These are phyloP conservation scores for Spodoptera picta DNA, from an alignment of 2,888 invertebrate species.

Conservation along the genomic window DNA sequence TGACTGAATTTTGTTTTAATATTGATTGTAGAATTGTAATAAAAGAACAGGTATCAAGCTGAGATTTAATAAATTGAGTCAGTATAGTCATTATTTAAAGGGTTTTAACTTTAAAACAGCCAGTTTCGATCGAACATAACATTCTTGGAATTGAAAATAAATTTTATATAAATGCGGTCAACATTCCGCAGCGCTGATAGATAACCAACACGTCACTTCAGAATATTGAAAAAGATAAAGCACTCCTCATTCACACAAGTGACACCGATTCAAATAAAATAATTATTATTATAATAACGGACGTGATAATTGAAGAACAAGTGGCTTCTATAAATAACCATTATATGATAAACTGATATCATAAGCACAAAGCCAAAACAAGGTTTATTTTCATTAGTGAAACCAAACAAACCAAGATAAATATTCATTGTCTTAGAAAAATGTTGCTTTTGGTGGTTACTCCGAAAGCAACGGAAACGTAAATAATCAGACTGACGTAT, in stretches of 20 bases:
- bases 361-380: conserved; percentile 23
- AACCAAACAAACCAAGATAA: conserved; percentile 49
- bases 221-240: conserved; percentile 12
- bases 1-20: too few relatives aligned
- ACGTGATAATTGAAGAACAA: conserved; percentile 23
- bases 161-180: conserved; percentile 27
- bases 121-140: not conserved
- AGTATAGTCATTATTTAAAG: too few relatives aligned
- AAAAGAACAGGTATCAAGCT: too few relatives aligned
- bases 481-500: conserved; percentile 51
- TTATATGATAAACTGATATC: conserved; percentile 30
- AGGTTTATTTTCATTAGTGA: conserved; percentile 45
- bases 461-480: conserved; percentile 50
- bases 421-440: conserved; percentile 47
- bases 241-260: conserved; percentile 25
- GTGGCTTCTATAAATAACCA: conserved; percentile 39
- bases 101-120: too few relatives aligned
- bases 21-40: too few relatives aligned
- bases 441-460: conserved; percentile 51
- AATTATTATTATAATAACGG: conserved; percentile 8
- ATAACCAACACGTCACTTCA: conserved; percentile 11
- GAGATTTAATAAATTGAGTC: not conserved
- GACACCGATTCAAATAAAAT: conserved; percentile 12
- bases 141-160: conserved; percentile 24
- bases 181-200: conserved; percentile 22